phyloP scores from a whole-genome alignment of 2,113 vertebrate genomes.

The Alexandromys fortis region DNA sequence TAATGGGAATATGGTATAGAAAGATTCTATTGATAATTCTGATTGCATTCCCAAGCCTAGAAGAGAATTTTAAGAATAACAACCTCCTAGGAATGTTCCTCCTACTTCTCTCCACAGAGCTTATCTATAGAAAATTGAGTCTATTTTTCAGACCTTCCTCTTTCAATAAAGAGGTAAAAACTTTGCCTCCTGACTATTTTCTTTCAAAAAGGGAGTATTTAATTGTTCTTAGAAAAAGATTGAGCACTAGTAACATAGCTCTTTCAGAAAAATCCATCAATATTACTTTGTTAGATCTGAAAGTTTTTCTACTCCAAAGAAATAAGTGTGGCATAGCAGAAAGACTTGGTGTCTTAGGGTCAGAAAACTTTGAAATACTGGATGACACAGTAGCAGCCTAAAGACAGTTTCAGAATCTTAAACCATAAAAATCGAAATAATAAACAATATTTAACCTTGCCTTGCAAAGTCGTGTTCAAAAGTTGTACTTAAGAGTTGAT shows the following conservation, averaged over 20 bases:
- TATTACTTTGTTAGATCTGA: slow-evolving; percentile 18
- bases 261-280: slow-evolving; percentile 2
- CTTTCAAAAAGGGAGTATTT: neutral
- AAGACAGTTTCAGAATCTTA: slow-evolving; percentile 13
- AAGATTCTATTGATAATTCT: slow-evolving; percentile 32
- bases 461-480: slow-evolving; percentile 17
- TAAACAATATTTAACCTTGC: slow-evolving; percentile 4
- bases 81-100: slow-evolving; percentile 47
- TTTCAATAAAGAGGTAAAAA: neutral
- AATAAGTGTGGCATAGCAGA: neutral
- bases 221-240: slow-evolving; percentile 39
- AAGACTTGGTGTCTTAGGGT: neutral
- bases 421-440: slow-evolving; percentile 19
- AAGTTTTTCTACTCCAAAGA: neutral
- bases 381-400: neutral
- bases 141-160: slow-evolving; percentile 9
- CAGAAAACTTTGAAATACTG: slow-evolving; percentile 36
- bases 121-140: slow-evolving; percentile 29
- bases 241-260: neutral
- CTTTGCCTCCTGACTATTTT: neutral
- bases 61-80: slow-evolving; percentile 34
- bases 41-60: neutral
- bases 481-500: neutral
- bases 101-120: slow-evolving; percentile 4
- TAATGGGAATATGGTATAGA: slow-evolving; percentile 37